Base-by-base conservation (phyloP, 2,888 invertebrate species). In the Masnerella sp. region DNA sequence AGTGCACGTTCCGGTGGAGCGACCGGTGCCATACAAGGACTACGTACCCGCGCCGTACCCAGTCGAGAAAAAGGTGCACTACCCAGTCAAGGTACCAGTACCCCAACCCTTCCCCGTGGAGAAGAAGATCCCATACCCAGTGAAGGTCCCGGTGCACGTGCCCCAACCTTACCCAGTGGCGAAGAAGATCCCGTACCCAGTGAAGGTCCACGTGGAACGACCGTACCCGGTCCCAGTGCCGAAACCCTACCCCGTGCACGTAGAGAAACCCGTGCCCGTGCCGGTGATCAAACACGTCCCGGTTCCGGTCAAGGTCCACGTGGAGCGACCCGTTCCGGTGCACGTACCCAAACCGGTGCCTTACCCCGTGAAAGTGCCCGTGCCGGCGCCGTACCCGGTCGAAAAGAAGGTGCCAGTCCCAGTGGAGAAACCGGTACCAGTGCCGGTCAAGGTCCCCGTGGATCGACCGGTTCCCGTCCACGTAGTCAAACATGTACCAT, bases 181-280 rank as follows among this genome's bases (percentile, higher is more conserved):
- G 82, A 94, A 93, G 83, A 89, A 91, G 73, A 88, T 94, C 43
- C 94, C 92, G 75, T 92, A 92, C 80, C 91, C 90, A 47, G 92
- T 94, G 0, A 93, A 93, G 80, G 94, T 94, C 85, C 92, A 90
- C 67, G 92, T 94, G 5, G 94, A 94, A 82, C 91, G 90, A 52
- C 93, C 94, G 1, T 93, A 93, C 86, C 92, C 90, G 0, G 88
- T 89, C 5, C 85, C 85, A 84, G 1, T 86, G 71, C 68, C 83
- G 84, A 1, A 89, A 92, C 87, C 87, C 0, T 86, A 77, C 59
- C 83, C 87, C 0, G 89, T 92, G 0, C 91, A 89, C 47, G 92
- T 94, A 0, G 93, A 93, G 80, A 94, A 94, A 85, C 92, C 90
- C 68, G 92, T 94, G 47, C 93, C 94, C 0, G 93, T 93, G 87